Base-by-base conservation (phyloP, 2,113 vertebrate species). In the Machaerirhynchus nigripectus region DNA sequence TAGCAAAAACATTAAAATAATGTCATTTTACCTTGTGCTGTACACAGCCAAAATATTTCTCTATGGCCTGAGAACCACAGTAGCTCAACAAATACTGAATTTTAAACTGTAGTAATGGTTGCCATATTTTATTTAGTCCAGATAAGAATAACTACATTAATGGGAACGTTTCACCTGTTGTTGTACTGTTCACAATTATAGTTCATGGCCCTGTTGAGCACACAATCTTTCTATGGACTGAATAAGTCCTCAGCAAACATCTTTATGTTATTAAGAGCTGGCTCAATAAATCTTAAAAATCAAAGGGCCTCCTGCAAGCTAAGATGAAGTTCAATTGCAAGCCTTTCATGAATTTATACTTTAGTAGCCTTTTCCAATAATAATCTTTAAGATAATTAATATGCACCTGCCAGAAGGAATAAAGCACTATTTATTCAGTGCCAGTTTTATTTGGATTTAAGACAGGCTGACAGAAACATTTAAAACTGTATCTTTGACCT, bases 331-430 rank as follows among this genome's bases (percentile, higher is more conserved):
- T 94, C 64, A 95, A 76, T 64, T 84, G 94, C 68, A 89, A 89
- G 67, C 49, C 53, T 75, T 92, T 85, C 14, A 95, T 61, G 80
- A 84, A 93, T 87, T 80, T 95, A 69, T 82, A 64, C 17, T 78
- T 67, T 69, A 95, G 89, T 96, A 91, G 35, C 24, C 61, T 96
- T 93, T 93, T 59, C 86, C 46, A 91, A 95, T 96, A 97, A 95
- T 9, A 33, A 84, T 96, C 68, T 90, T 91, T 81, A 78, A 76
- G 20, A 83, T 50, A 95, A 91, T 84, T 96, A 90, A 92, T 46
- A 87, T 67, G 70, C 17, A 93, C 70, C 93, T 95, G 67, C 28
- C 52, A 95, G 49, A 91, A 82, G 19, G 67, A 87, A 70, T 83
- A 87, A 69, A 95, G 23, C 30, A 53, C 7, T 71, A 19, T 68